Percentiles rank a stretch among this genome's conserved stretches.
These are phyloP conservation scores for Acholoe squamosa DNA, from an alignment of 2,888 invertebrate genomes.

Conservation along the genomic window DNA sequence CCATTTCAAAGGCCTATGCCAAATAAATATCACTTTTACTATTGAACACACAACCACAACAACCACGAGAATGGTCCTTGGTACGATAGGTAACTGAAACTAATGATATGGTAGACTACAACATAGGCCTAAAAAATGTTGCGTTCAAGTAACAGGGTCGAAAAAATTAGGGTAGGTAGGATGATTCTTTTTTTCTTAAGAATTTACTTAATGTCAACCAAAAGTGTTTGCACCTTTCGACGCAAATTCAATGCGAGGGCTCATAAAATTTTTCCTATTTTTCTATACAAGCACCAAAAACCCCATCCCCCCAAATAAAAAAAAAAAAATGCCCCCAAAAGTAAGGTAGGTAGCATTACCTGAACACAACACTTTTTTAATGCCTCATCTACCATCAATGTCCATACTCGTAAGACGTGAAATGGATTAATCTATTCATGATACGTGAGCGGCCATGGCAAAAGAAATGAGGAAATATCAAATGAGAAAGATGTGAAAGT, in stretches of 20 bases:
- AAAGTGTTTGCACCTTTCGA: too few species aligned
- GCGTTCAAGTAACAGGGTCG: too few species aligned
- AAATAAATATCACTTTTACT: constrained; percentile 4
- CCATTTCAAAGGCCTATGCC: neutral
- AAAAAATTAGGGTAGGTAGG: too few species aligned
- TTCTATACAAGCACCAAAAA: too few species aligned
- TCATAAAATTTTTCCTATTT: too few species aligned
- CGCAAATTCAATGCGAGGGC: too few species aligned
- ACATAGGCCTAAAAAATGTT: neutral
- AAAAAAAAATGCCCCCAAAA: neutral
- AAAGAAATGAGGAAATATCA: neutral
- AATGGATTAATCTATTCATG: neutral
- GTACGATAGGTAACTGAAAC: neutral
- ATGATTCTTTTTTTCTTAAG: too few species aligned
- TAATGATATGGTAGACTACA: neutral
- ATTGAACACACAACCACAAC: constrained; percentile 20
- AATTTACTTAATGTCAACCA: too few species aligned
- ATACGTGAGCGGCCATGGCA: neutral
- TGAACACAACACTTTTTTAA: neutral
- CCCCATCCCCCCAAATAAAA: too few species aligned
- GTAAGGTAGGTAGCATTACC: too few species aligned
- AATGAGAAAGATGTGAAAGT: neutral
- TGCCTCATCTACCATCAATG: neutral
- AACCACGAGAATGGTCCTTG: neutral
- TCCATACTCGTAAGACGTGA: neutral